Evolutionary conservation across 2,797 vertebrate genomes (phyloP).

Genomic region (Characodon lateralis): DNA sequence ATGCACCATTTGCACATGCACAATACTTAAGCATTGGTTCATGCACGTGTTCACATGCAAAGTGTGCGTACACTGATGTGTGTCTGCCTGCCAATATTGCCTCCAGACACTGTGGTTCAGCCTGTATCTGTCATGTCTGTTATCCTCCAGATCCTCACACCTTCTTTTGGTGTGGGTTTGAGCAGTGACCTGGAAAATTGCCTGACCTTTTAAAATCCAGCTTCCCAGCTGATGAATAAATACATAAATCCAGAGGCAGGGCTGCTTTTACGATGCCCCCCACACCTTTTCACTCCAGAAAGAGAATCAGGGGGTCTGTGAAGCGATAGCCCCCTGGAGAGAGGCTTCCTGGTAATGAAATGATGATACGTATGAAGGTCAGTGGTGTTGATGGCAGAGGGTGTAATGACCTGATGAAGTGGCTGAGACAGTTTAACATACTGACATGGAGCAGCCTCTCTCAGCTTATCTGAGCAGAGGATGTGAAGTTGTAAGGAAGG

Average conservation of each 20-base stretch:
- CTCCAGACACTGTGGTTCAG: conserved; percentile 14
- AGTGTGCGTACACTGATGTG: conserved; percentile 20
- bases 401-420: conserved; percentile 56
- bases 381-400: conserved; percentile 39
- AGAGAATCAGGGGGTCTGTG: conserved; percentile 45
- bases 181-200: conserved; percentile 81
- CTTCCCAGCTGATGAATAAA: conserved; percentile 79
- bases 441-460: conserved; percentile 52
- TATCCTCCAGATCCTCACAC: conserved; percentile 41
- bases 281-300: conserved; percentile 19
- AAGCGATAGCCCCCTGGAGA: conserved; percentile 53
- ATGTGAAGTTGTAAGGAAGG: conserved; percentile 17
- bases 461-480: background rate
- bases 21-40: background rate
- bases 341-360: conserved; percentile 59
- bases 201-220: conserved; percentile 77
- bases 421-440: conserved; percentile 52
- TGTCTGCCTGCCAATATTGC: conserved; percentile 49
- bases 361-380: conserved; percentile 54
- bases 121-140: conserved; percentile 27
- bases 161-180: conserved; percentile 60
- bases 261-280: conserved; percentile 61
- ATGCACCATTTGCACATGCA: conserved; percentile 6
- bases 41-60: conserved; percentile 9
- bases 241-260: conserved; percentile 75